phyloP scores from a whole-genome alignment of 2,888 invertebrate genomes.

The Leptopilina syphax region DNA sequence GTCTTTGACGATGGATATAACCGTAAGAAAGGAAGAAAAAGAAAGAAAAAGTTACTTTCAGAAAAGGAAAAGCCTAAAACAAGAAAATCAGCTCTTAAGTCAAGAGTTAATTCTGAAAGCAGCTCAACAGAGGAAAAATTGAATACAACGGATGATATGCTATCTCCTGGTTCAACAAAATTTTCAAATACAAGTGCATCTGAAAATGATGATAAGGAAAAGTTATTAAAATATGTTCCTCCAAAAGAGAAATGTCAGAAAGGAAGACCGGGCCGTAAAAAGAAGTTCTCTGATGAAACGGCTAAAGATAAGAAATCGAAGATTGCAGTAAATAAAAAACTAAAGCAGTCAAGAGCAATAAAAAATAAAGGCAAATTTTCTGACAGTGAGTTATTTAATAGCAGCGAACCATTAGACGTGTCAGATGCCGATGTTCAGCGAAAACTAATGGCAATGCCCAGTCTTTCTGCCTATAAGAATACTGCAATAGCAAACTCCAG shows the following conservation, averaged over 20 bases:
- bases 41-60: constrained; percentile 65
- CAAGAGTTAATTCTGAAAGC: constrained; percentile 36
- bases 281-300: constrained; percentile 64
- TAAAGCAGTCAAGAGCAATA: constrained; percentile 65
- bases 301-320: constrained; percentile 65
- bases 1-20: constrained; percentile 79
- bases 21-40: constrained; percentile 76
- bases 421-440: constrained; percentile 70
- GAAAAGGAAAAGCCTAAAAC: constrained; percentile 63
- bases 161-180: background rate
- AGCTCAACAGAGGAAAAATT: background rate
- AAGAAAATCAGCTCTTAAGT: constrained; percentile 59
- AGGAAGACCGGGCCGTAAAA: constrained; percentile 38
- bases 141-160: constrained; percentile 16
- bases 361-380: constrained; percentile 65
- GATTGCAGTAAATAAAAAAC: constrained; percentile 64
- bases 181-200: background rate
- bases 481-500: background rate
- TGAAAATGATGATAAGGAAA: background rate
- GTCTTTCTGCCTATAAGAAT: constrained; percentile 51
- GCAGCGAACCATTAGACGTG: constrained; percentile 64
- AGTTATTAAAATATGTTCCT: background rate
- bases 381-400: constrained; percentile 44
- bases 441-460: constrained; percentile 68
- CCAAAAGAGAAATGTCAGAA: constrained; percentile 29